Base-by-base conservation (phyloP, 1,140 invertebrate species). In the Aphelinus atriplicis region DNA sequence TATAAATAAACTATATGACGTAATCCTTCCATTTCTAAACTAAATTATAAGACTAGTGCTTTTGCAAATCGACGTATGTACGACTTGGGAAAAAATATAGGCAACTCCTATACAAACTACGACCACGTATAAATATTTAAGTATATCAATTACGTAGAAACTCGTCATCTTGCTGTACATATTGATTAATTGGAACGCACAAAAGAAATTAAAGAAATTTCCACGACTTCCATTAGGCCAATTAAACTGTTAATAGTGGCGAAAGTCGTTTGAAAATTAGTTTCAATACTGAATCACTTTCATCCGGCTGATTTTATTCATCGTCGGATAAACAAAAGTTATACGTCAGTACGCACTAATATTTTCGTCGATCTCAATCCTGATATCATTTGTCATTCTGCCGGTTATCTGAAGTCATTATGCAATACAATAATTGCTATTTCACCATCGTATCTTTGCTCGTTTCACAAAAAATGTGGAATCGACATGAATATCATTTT, bases 21-120 rank as follows among this genome's bases (percentile, higher is more conserved):
- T n/a, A n/a, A 63, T 72, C 4, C 26, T 57, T 64, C n/a, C 48
- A 47, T 26, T 64, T 26, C 26, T 66, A 66, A 50, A 60, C 46
- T 72, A 58, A 66, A 51, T 10, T 73, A 66, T 26, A 58, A 58
- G 71, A 73, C 71, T 73, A 73, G 71, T 73, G 71, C 48, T 66
- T 73, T 66, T 26, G 55, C 47, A 57, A 66, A 73, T 66, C 5
- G 64, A 43, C 63, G 9, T 4, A 57, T 50, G 47, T 4, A 57
- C 60, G 47, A 73, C 63, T 66, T 65, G 58, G 63, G 51, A 43
- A 64, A 55, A 47, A 62, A 71, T 43, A 26, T 7, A 64, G 53
- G 57, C 48, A 64, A 56, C 48, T 55, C 48, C 7, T 45, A 62
- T 50, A 62, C 5, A 55, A 62, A 62, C 61, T 26, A 43, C 63